Conservation (phyloP, 2,888 invertebrate species). For the Diarsia dahlii region DNA sequence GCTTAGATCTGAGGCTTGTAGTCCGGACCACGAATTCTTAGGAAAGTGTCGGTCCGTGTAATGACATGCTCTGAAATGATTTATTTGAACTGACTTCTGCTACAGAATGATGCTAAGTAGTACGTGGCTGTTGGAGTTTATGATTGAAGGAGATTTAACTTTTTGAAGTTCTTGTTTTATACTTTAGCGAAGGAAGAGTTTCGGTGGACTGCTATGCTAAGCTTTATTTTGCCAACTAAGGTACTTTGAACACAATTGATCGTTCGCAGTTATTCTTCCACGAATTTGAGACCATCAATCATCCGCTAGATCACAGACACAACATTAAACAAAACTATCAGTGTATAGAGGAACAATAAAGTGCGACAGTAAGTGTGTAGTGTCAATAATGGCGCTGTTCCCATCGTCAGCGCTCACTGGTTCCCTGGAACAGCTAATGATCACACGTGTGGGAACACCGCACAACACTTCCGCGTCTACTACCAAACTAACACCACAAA, state of each 20-base stretch:
- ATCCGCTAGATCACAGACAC: conserved; percentile 22
- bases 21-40: conserved; percentile 57
- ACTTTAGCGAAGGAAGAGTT: neutral
- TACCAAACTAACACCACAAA: conserved; percentile 14
- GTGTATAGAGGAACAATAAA: conserved; percentile 54
- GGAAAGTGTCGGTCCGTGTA: conserved; percentile 70
- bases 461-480: conserved; percentile 77
- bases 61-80: conserved; percentile 61
- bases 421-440: conserved; percentile 86
- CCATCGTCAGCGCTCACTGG: conserved; percentile 73
- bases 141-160: neutral
- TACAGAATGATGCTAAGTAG: conserved; percentile 18
- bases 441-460: conserved; percentile 81
- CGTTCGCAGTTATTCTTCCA: neutral
- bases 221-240: neutral
- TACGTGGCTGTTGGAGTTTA: neutral
- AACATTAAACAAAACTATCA: conserved; percentile 41
- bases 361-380: conserved; percentile 63
- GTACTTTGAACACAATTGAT: neutral
- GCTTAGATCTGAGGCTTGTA: conserved; percentile 60
- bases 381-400: conserved; percentile 78
- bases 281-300: conserved; percentile 22
- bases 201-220: neutral
- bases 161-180: neutral
- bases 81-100: conserved; percentile 52